Evolutionary conservation across 2,888 invertebrate genomes (phyloP), one percentile per base, ranked within the genome.

Genomic region (Sarcophaga variegata): DNA sequence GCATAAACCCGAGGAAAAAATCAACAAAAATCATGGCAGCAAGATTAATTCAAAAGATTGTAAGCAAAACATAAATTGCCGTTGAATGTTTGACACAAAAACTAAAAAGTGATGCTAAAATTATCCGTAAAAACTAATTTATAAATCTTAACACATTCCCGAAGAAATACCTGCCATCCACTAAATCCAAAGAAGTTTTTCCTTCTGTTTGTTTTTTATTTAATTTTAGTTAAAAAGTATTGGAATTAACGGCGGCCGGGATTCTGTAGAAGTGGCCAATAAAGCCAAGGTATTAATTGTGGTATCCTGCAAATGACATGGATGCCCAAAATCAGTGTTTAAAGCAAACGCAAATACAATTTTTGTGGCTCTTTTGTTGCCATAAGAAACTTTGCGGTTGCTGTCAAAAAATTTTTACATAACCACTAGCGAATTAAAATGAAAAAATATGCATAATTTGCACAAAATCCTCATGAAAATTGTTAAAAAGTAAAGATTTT

Each of bases 11-110:
- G 70, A 84, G n/a, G 74, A 76, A 81, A 71, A 85, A 85, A 71
- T 77, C 81, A 83, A 86, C 85, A 88, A 86, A 93, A 37, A 76
- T 49, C 14, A 87, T 93, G 93, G 93, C 93, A 91, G 92, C 92
- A 89, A 92, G 93, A 91, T 91, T 93, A 66, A 93, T 93, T 89
- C 92, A 93, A 87, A 93, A 91, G 91, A 92, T 93, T 92, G 93
- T 93, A 93, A 93, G 93, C 89, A 90, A 66, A 76, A 82, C 27
- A 72, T n/a, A 62, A 82, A 47, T 72, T 70, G 37, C 25, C 49
- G 27, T 22, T 75, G 49, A 78, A 79, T 87, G 79, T 79, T 87
- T 71, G 6, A 63, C 27, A 72, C 0, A 66, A 37, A 66, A 66
- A 14, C 3, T 49, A 6, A 45, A 77, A 70, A 49, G 14, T 69